Evolutionary conservation across 2,888 invertebrate genomes (phyloP), one percentile per base, ranked within the genome.

Genomic region (Seira ritae): DNA sequence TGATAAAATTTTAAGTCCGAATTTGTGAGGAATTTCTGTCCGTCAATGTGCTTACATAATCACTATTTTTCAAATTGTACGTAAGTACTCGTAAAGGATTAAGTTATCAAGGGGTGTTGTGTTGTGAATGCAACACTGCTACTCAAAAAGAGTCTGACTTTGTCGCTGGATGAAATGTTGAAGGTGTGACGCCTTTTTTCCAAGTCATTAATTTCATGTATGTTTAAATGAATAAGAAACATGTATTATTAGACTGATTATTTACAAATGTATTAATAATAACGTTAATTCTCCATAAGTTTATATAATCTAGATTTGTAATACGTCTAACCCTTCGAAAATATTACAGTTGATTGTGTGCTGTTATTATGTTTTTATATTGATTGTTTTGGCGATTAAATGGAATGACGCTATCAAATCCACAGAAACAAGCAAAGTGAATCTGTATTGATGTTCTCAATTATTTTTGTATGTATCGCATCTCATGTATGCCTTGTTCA

Each of bases 191-290:
- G 50, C 80, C 74, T 80, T 80, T 50, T 70, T 73, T 75, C 80
- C 74, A 75, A 80, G 80, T 80, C 80, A 80, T 80, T 80, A 80
- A 65, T 80, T 73, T 74, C 62, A 42, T 74, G 69, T 74, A 80
- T 69, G 74, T 69, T 68, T 80, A 24, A 31, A 31, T 46, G 3
- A 31, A 31, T 70, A 42, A 24, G 67, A 80, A 69, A 74, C 17
- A 20, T 72, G 79, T 79, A 79, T 72, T 80, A 67, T 80, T 80
- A 80, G 80, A 80, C 80, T 80, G 80, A 80, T 74, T 80, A 74
- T 68, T 23, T 80, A 75, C 69, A 69, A 80, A 22, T 80, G 74
- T 80, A 80, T 74, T 80, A 74, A 75, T 31, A 31, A 17, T 69
- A 80, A 68, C 24, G 20, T 60, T 72, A 71, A 72, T 67, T 72